Conservation (phyloP, 2,888 invertebrate genomes). For the Drosophila demipolita region DNA sequence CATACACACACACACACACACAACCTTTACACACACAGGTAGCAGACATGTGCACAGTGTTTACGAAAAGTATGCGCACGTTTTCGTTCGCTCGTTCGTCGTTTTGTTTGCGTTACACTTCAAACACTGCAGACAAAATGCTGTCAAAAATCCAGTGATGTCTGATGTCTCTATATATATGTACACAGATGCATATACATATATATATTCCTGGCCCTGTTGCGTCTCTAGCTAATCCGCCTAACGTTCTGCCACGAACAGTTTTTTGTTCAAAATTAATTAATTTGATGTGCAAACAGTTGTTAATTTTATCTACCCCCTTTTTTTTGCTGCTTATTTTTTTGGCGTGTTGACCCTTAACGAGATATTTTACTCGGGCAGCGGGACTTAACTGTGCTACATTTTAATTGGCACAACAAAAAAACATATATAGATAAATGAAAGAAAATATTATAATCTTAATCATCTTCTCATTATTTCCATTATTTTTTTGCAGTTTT, state of each 20-base stretch:
- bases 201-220: neutral
- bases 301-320: slow-evolving; percentile 38
- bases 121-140: slow-evolving; percentile 78
- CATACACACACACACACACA: slow-evolving; percentile 26
- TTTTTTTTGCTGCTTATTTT: neutral
- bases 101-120: slow-evolving; percentile 69
- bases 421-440: neutral
- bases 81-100: slow-evolving; percentile 43
- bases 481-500: slow-evolving; percentile 36
- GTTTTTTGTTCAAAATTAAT: slow-evolving; percentile 67
- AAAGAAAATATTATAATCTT: neutral
- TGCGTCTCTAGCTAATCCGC: slow-evolving; percentile 56
- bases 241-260: slow-evolving; percentile 53
- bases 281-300: slow-evolving; percentile 76
- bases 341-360: slow-evolving; percentile 18
- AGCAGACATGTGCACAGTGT: slow-evolving; percentile 38
- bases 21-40: slow-evolving; percentile 10
- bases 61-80: slow-evolving; percentile 68
- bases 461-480: slow-evolving; percentile 2
- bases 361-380: slow-evolving; percentile 21
- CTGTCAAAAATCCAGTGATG: slow-evolving; percentile 66
- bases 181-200: neutral
- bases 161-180: slow-evolving; percentile 49
- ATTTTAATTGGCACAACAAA: slow-evolving; percentile 35
- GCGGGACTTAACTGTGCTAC: slow-evolving; percentile 32